Percentiles rank a stretch among this genome's conserved stretches.
phyloP scores from a whole-genome alignment of 2,797 vertebrate genomes.

The Coregonus sp. region DNA sequence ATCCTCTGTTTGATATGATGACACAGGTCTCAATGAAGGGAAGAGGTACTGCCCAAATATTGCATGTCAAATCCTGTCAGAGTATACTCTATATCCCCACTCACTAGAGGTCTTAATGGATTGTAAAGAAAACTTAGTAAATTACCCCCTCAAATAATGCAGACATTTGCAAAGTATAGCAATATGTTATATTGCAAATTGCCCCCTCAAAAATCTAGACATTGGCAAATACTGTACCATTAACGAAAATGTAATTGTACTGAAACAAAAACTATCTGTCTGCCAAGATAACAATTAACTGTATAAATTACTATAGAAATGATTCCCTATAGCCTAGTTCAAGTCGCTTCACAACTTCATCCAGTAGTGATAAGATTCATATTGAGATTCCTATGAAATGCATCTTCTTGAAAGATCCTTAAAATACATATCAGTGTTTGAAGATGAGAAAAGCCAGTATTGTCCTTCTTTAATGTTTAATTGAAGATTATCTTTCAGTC shows the following conservation, averaged over 20 bases:
- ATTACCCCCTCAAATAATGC: not conserved
- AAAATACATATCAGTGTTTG: slow-evolving; percentile 15
- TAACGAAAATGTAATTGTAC: not conserved
- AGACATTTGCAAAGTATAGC: not conserved
- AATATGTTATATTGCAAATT: not conserved
- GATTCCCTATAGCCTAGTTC: not conserved
- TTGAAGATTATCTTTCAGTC: slow-evolving; percentile 6
- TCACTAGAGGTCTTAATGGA: not conserved
- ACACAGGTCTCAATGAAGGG: slow-evolving; percentile 8
- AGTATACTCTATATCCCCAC: not conserved
- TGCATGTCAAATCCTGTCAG: not conserved
- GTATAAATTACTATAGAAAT: not conserved
- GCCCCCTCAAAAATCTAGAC: not conserved
- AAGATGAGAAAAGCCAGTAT: not conserved
- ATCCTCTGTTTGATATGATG: slow-evolving; percentile 29
- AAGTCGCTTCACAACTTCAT: not conserved
- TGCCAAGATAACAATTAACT: not conserved
- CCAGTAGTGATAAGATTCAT: slow-evolving; percentile 10
- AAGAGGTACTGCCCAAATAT: not conserved
- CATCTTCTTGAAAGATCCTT: slow-evolving; percentile 11
- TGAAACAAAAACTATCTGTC: not conserved
- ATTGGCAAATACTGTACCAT: not conserved
- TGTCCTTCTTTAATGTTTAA: not conserved
- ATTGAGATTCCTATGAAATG: slow-evolving; percentile 17
- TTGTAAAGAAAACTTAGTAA: not conserved